Evolutionary conservation across 1,140 invertebrate genomes (phyloP).

Genomic region (Drosophila lacertosa): DNA sequence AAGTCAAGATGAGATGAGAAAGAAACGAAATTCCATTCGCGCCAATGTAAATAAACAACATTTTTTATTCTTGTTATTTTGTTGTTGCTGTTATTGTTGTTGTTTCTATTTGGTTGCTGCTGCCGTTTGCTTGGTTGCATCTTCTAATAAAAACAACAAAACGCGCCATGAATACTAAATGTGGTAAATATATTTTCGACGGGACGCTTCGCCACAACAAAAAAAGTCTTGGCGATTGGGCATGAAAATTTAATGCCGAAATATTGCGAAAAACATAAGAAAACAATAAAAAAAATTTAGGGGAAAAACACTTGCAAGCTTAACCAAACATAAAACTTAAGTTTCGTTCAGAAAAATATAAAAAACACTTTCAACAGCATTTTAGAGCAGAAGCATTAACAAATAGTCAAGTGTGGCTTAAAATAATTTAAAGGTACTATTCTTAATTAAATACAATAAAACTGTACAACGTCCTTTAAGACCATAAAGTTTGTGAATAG

Average conservation of each 20-base stretch:
- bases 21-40: slow-evolving; percentile 30
- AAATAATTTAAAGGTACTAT: not conserved
- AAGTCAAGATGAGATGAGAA: slow-evolving; percentile 17
- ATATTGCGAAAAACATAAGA: slow-evolving; percentile 27
- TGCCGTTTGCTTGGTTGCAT: slow-evolving; percentile 42
- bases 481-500: too few species aligned
- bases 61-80: slow-evolving; percentile 27
- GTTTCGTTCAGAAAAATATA: slow-evolving; percentile 5
- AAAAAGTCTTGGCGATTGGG: slow-evolving; percentile 29
- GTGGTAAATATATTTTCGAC: slow-evolving; percentile 16
- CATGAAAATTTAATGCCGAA: slow-evolving; percentile 42
- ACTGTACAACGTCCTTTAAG: too few species aligned
- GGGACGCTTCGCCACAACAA: not conserved
- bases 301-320: slow-evolving; percentile 12
- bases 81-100: slow-evolving; percentile 25
- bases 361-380: slow-evolving; percentile 14
- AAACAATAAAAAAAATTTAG: slow-evolving; percentile 43
- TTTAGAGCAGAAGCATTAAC: not conserved
- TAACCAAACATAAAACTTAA: slow-evolving; percentile 31
- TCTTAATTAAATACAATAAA: too few species aligned
- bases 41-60: slow-evolving; percentile 63
- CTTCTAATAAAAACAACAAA: slow-evolving; percentile 44
- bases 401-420: not conserved
- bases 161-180: slow-evolving; percentile 55
- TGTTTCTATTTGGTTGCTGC: slow-evolving; percentile 8